Percentiles rank a stretch among this genome's conserved stretches.
Evolutionary conservation across 2,113 vertebrate genomes (phyloP).

Genomic region (Spilogale gracilis): DNA sequence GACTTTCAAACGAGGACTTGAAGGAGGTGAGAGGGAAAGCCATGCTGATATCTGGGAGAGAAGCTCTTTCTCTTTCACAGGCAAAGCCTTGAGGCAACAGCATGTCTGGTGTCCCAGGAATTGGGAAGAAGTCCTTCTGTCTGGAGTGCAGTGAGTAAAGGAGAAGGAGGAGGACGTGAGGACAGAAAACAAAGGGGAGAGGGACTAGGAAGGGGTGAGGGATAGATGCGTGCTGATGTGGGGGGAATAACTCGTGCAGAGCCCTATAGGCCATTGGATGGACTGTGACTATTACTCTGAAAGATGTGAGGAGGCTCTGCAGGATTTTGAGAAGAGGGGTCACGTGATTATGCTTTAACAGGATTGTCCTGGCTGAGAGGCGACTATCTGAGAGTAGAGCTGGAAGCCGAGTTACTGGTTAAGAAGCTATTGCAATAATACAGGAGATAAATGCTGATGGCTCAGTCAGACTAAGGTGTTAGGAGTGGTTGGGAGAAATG

Average conservation of each 20-base stretch:
- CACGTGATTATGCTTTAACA: background rate
- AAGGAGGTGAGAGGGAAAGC: background rate
- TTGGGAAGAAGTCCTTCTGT: background rate
- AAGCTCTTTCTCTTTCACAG: background rate
- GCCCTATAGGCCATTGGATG: background rate
- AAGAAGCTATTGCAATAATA: background rate
- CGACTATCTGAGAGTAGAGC: background rate
- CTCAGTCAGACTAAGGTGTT: background rate
- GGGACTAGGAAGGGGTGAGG: background rate
- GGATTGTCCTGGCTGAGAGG: background rate
- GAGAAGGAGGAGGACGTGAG: background rate
- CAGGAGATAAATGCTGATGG: background rate
- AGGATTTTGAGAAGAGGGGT: background rate
- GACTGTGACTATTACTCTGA: background rate
- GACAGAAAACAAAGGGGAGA: background rate
- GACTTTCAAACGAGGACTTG: background rate
- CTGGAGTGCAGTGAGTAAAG: background rate
- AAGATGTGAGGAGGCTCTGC: background rate
- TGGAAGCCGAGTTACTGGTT: background rate
- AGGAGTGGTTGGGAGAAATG: background rate
- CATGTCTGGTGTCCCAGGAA: background rate
- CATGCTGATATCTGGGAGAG: background rate
- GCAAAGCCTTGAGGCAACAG: background rate
- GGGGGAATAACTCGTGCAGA: background rate
- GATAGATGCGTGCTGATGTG: background rate